Conservation (phyloP, 2,113 vertebrate species). For the Bombycilla garrulus region DNA sequence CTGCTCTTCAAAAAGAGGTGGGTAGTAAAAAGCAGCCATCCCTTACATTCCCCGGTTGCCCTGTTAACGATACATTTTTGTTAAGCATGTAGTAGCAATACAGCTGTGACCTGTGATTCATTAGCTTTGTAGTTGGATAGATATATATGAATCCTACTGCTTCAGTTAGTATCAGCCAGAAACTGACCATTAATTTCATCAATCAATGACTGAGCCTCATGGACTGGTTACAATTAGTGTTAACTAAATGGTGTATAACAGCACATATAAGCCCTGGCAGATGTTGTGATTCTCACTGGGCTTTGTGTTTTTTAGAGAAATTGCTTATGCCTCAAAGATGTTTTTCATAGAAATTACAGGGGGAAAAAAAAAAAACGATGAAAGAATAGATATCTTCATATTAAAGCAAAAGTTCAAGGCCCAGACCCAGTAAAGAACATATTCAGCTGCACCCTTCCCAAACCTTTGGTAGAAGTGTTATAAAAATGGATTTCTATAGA, state of each 20-base stretch:
- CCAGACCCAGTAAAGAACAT: neutral
- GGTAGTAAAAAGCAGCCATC: neutral
- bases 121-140: neutral
- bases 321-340: neutral
- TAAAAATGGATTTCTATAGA: neutral
- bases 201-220: neutral
- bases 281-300: neutral
- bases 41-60: rapidly evolving
- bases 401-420: neutral
- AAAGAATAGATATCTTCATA: neutral
- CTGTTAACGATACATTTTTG: neutral
- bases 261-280: neutral
- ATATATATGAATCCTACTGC: neutral
- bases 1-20: neutral
- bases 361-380: neutral
- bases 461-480: neutral
- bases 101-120: neutral
- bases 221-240: neutral
- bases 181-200: slow-evolving; percentile 3
- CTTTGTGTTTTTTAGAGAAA: neutral
- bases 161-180: neutral
- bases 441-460: neutral
- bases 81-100: neutral
- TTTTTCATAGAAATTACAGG: neutral
- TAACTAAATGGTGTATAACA: neutral